Evolutionary conservation across 2,113 vertebrate species (phyloP), one percentile per base, ranked within the genome.

Genomic region (Coptodon rendalli): DNA sequence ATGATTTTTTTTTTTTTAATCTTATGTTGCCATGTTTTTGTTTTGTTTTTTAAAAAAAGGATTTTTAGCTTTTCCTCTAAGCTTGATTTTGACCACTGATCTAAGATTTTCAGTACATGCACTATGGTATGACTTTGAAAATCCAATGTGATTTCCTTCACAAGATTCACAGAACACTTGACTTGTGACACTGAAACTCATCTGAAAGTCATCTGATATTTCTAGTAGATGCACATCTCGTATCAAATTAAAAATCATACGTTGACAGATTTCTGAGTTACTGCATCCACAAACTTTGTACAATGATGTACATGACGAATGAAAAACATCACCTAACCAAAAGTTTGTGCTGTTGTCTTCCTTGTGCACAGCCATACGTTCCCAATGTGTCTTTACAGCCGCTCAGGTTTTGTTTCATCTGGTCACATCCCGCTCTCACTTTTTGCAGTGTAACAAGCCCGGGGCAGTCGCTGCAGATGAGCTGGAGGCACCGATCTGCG

Each of bases 51-150:
- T 0, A 1, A 31, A 54, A 59, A 61, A 61, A 4, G 14, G 59
- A n/a, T 66, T n/a, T 36, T 66, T 7, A 66, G 31, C 31, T 66
- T 36, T 31, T 36, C 61, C 19, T 38, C 17, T 66, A n/a, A 66
- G 34, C 19, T 38, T 38, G 61, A 66, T 38, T 5, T 4, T 2
- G 61, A 8, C 17, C 61, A 66, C 13, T 22, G 10, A 8, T 2
- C 34, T 5, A 38, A 66, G 19, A 38, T 22, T 22, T 66, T 2
- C 1, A 38, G 34, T 8, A 22, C 19, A 66, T 22, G 61, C 0
- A 0, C 61, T 66, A 13, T 38, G 34, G 19, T 22, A 19, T 38
- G 19, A 38, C 11, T 38, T n/a, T 66, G 10, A 66, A 66, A 0
- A 1, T 38, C 61, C 4, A 22, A 38, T 5, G 34, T 3, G 34